Evolutionary conservation across 1,140 invertebrate genomes (phyloP).

Genomic region (Paramacrobiotus metropolitanus): DNA sequence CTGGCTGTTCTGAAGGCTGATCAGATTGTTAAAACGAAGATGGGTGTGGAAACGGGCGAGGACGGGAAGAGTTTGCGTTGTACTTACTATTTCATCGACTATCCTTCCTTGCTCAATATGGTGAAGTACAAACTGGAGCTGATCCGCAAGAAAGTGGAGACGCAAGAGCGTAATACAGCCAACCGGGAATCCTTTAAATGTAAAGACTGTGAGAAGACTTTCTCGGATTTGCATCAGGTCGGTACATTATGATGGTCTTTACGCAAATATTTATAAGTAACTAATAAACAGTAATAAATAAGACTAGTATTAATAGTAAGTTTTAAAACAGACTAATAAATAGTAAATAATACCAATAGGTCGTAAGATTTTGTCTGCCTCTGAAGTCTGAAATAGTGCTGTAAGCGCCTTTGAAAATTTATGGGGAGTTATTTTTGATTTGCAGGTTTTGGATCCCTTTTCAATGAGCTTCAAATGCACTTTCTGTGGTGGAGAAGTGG

Average conservation of each 20-base stretch:
- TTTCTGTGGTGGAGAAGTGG: slow-evolving; percentile 18
- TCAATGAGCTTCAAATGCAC: slow-evolving; percentile 9
- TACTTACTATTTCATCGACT: background rate
- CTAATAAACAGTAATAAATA: too few relatives aligned
- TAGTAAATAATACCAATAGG: too few relatives aligned
- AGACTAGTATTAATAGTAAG: too few relatives aligned
- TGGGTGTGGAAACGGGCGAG: slow-evolving; percentile 35
- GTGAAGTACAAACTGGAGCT: slow-evolving; percentile 88
- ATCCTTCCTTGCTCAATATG: slow-evolving; percentile 41
- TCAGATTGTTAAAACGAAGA: slow-evolving; percentile 62
- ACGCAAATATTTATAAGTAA: too few relatives aligned
- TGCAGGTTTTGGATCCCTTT: background rate
- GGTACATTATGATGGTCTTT: background rate
- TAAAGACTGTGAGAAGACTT: slow-evolving; percentile 65
- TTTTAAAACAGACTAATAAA: too few relatives aligned
- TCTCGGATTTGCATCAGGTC: slow-evolving; percentile 28
- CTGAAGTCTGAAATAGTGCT: too few relatives aligned
- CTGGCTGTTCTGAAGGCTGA: slow-evolving; percentile 66
- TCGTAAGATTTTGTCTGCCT: too few relatives aligned
- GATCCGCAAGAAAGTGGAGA: slow-evolving; percentile 81
- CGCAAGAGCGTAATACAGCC: slow-evolving; percentile 73
- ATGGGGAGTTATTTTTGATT: background rate
- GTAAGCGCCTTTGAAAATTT: too few relatives aligned
- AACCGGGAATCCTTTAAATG: slow-evolving; percentile 87
- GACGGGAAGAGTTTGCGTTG: slow-evolving; percentile 38